A percentile compares a stretch with the other conserved stretches of the same genome.
Conservation (phyloP, 2,888 invertebrate species). For the Chrysina gloriosa region DNA sequence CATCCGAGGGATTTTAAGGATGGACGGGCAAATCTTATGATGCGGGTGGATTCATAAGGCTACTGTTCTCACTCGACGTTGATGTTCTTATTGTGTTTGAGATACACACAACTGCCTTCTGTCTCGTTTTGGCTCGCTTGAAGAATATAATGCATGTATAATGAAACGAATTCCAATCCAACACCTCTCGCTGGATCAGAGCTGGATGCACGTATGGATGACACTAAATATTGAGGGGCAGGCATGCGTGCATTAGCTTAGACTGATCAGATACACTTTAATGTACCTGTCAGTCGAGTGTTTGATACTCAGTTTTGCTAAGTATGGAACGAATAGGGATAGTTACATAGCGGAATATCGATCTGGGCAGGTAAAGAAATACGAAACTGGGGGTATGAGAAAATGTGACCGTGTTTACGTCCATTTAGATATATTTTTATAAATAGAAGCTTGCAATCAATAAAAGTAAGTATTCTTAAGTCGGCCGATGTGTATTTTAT, state of each 20-base stretch:
- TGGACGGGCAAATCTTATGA: conserved; percentile 46
- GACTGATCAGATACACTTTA: conserved; percentile 50
- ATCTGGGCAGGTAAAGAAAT: too few species aligned
- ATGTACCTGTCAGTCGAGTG: conserved; percentile 52
- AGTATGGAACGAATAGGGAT: conserved; percentile 41
- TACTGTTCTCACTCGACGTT: conserved; percentile 50
- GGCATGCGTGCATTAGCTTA: conserved; percentile 50
- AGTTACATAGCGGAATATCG: too few species aligned
- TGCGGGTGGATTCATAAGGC: conserved; percentile 47
- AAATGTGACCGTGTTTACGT: too few species aligned
- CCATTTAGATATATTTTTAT: too few species aligned
- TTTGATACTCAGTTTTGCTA: conserved; percentile 46
- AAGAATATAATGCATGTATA: background rate
- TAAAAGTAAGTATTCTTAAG: too few species aligned
- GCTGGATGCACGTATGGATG: conserved; percentile 35
- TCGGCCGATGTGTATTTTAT: too few species aligned
- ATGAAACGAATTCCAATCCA: conserved; percentile 24
- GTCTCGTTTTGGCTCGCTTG: conserved; percentile 1
- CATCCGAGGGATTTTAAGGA: conserved; percentile 44
- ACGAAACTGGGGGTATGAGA: too few species aligned
- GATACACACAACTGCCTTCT: conserved; percentile 28
- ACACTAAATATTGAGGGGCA: conserved; percentile 44
- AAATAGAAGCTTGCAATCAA: too few species aligned
- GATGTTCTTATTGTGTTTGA: conserved; percentile 39
- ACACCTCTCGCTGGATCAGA: conserved; percentile 37